A percentile compares a stretch with the other conserved stretches of the same genome.
phyloP scores from a whole-genome alignment of 1,140 invertebrate species.

The Pogonognathellus flavescens region DNA sequence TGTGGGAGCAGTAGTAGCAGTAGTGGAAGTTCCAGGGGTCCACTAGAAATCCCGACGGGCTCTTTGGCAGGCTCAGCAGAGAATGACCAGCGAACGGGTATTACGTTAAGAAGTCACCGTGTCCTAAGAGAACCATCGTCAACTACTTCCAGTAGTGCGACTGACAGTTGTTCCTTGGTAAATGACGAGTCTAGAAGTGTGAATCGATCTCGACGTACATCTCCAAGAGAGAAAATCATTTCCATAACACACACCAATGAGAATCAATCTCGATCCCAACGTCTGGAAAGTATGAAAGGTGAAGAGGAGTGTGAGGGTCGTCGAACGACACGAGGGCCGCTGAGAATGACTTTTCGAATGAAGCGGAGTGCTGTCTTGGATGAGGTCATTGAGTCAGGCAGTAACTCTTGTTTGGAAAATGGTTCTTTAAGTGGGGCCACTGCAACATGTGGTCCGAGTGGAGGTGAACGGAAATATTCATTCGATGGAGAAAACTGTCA shows the following conservation, averaged over 20 bases:
- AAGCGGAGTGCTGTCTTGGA: slow-evolving; percentile 87
- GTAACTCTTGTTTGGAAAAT: slow-evolving; percentile 72
- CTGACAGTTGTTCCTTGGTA: neutral
- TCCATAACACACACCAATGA: neutral
- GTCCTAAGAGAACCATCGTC: slow-evolving; percentile 57
- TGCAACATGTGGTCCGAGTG: slow-evolving; percentile 67
- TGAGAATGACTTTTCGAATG: slow-evolving; percentile 81
- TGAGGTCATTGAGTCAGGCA: slow-evolving; percentile 86
- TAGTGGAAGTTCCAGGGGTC: slow-evolving; percentile 45
- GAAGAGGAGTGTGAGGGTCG: slow-evolving; percentile 9
- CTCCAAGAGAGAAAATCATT: slow-evolving; percentile 27
- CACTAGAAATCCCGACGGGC: neutral
- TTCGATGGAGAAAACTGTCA: slow-evolving; percentile 54
- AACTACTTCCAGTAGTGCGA: too few relatives aligned
- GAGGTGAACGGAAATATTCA: slow-evolving; percentile 50
- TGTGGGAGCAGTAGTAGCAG: slow-evolving; percentile 63
- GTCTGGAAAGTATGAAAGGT: neutral
- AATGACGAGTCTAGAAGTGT: neutral
- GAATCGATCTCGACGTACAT: slow-evolving; percentile 31
- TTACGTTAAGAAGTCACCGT: slow-evolving; percentile 61
- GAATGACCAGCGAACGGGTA: slow-evolving; percentile 13
- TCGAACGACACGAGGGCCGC: neutral
- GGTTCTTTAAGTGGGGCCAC: neutral
- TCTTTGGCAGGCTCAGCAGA: slow-evolving; percentile 5
- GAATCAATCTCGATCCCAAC: neutral